These are phyloP conservation scores for Nothocercus julius DNA, from an alignment of 2,113 vertebrate species.

Conservation along the genomic window DNA sequence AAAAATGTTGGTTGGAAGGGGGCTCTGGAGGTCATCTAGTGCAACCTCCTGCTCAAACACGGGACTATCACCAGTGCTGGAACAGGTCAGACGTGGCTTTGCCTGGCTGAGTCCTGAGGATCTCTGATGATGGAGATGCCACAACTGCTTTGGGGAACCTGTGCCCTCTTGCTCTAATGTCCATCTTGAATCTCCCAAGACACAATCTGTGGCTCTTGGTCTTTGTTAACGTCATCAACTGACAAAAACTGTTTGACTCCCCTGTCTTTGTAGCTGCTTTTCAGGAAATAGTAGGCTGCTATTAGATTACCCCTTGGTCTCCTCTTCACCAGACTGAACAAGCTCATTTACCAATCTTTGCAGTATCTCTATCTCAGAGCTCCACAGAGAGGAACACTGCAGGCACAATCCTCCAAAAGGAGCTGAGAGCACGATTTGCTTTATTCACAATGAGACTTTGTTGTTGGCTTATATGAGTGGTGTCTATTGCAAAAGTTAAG, in stretches of 20 bases:
- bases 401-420: accelerated
- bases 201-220: not conserved
- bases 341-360: not conserved
- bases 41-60: not conserved
- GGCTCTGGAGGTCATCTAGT: not conserved
- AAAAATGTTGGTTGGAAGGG: not conserved
- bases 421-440: not conserved
- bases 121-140: not conserved
- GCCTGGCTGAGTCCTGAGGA: not conserved
- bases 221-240: not conserved
- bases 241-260: not conserved
- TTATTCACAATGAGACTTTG: accelerated
- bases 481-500: not conserved
- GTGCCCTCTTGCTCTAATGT: not conserved
- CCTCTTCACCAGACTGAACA: not conserved
- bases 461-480: not conserved
- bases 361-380: no score
- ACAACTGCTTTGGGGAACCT: not conserved
- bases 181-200: not conserved
- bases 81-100: not conserved
- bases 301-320: not conserved
- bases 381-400: accelerated
- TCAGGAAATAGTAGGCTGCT: not conserved
- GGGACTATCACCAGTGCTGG: not conserved
- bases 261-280: not conserved